Evolutionary conservation across 2,113 vertebrate species (phyloP).

Genomic region (Struthio camelus): DNA sequence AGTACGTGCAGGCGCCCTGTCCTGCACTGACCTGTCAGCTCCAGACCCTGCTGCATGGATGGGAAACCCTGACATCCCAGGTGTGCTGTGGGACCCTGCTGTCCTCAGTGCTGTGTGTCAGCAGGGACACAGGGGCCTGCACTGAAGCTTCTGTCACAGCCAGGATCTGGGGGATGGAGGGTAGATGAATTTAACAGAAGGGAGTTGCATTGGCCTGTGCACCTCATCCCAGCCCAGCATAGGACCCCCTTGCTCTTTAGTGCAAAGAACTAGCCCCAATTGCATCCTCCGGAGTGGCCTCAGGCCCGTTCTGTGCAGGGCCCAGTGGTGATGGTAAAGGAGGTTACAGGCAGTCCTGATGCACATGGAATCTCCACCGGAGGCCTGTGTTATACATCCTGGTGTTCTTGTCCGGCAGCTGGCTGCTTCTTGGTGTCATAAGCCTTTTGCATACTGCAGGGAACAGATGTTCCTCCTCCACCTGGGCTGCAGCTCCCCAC

Average conservation of each 20-base stretch:
- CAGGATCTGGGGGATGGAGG: background rate
- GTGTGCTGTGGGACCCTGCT: background rate
- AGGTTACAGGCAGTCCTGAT: background rate
- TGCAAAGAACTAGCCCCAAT: background rate
- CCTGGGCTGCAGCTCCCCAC: background rate
- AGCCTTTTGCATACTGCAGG: background rate
- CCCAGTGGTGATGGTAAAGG: background rate
- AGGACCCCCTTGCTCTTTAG: background rate
- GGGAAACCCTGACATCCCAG: background rate
- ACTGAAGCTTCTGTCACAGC: background rate
- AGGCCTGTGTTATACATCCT: background rate
- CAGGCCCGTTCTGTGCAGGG: background rate
- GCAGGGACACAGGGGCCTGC: background rate
- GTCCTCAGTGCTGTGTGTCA: background rate
- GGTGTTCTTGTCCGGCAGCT: background rate
- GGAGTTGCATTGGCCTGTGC: fast-evolving
- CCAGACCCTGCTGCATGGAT: background rate
- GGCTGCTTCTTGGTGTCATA: too few species aligned
- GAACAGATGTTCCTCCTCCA: background rate
- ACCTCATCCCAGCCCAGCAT: background rate
- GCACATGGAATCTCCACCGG: background rate
- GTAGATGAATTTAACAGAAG: background rate
- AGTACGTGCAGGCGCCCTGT: background rate
- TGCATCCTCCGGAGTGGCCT: background rate
- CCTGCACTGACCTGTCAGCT: background rate